Evolutionary conservation across 2,113 vertebrate genomes (phyloP).

Genomic region (Neomonachus schauinslandi): DNA sequence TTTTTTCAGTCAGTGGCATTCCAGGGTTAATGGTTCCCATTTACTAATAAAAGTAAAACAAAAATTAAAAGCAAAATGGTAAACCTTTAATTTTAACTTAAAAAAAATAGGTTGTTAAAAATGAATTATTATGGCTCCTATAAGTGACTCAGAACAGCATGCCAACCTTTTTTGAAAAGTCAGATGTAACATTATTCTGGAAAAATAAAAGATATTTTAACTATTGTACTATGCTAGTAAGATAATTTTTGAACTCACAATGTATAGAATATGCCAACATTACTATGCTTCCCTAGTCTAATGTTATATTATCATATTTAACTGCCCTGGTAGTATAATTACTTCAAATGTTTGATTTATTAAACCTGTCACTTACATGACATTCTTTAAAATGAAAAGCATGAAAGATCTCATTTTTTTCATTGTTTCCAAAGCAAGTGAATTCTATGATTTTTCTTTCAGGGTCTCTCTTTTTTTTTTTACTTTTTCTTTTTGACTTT

Average conservation of each 20-base stretch:
- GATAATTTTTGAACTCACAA: background rate
- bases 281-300: background rate
- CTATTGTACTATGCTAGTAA: background rate
- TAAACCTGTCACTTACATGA: background rate
- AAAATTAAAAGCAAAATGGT: constrained; percentile 57
- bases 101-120: constrained; percentile 22
- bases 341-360: constrained; percentile 27
- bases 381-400: constrained; percentile 22
- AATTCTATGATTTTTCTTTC: background rate
- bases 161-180: background rate
- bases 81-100: constrained; percentile 42
- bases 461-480: background rate
- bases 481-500: background rate
- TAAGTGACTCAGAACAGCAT: background rate
- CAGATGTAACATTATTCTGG: background rate
- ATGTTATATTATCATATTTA: constrained; percentile 35
- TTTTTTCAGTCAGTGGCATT: constrained; percentile 60
- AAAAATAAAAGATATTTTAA: background rate
- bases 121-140: background rate
- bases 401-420: background rate
- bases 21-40: constrained; percentile 49
- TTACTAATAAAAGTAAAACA: constrained; percentile 77
- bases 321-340: background rate
- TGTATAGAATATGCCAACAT: background rate
- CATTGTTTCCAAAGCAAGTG: background rate